phyloP scores from a whole-genome alignment of 2,888 invertebrate species.

The Omphaloscelis lunosa region DNA sequence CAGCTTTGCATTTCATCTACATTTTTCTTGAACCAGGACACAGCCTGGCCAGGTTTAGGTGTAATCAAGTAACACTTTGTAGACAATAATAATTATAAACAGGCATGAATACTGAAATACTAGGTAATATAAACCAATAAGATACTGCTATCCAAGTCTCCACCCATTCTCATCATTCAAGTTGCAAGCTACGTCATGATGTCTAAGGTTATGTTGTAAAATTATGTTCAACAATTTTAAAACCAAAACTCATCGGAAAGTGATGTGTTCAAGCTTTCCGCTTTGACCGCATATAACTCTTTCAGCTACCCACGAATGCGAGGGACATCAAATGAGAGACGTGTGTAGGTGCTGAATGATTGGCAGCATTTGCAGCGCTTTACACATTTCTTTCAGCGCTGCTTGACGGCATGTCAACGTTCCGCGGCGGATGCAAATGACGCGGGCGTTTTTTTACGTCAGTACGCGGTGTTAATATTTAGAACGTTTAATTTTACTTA shows the following conservation, averaged over 20 bases:
- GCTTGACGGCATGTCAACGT: conserved; percentile 39
- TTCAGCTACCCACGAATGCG: conserved; percentile 25
- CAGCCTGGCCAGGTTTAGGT: background rate
- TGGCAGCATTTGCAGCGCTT: conserved; percentile 50
- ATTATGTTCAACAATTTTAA: background rate
- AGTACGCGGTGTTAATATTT: conserved; percentile 5
- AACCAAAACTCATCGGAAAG: background rate
- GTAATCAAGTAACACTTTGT: background rate
- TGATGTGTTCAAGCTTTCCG: conserved; percentile 1
- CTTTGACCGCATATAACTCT: conserved; percentile 14
- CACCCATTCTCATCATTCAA: background rate
- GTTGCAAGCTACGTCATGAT: background rate
- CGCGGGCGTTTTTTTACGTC: conserved; percentile 12
- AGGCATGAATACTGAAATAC: background rate
- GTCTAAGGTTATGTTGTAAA: background rate
- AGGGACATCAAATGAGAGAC: conserved; percentile 47
- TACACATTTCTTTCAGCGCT: conserved; percentile 54
- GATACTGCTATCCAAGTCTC: background rate
- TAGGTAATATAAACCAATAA: background rate
- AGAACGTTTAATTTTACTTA: background rate
- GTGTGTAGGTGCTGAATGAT: conserved; percentile 41
- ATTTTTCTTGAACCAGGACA: background rate
- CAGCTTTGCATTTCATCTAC: background rate
- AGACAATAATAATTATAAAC: background rate
- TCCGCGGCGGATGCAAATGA: conserved; percentile 16